Percentiles rank a stretch among this genome's conserved stretches.
These are phyloP conservation scores for Pandion haliaetus DNA, from an alignment of 2,113 vertebrate species.

Conservation along the genomic window DNA sequence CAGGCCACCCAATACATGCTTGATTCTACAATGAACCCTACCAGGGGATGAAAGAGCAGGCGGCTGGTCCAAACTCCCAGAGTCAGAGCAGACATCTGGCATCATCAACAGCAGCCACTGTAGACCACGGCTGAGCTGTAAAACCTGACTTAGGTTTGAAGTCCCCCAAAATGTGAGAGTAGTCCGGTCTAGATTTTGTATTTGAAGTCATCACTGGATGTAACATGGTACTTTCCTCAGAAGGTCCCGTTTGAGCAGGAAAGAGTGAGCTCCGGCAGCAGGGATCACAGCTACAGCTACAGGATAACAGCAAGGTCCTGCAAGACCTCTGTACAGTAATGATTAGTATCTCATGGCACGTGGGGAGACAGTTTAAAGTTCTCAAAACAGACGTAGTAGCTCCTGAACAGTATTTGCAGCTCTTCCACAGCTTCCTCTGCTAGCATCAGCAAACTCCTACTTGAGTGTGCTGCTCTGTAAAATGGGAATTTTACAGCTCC, in stretches of 20 bases:
- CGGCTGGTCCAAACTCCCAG: not conserved
- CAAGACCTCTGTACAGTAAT: not conserved
- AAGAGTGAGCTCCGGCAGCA: not conserved
- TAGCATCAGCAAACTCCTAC: conserved; percentile 35
- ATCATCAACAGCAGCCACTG: not conserved
- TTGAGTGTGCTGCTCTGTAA: conserved; percentile 43
- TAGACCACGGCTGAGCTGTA: not conserved
- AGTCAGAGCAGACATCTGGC: not conserved
- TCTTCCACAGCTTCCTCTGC: conserved; percentile 27
- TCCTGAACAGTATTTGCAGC: not conserved
- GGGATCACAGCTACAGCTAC: not conserved
- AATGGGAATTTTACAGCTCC: conserved; percentile 64
- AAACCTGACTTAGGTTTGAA: not conserved
- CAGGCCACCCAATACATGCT: not conserved
- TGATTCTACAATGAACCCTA: not conserved
- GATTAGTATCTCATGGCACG: not conserved
- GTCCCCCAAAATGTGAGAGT: not conserved
- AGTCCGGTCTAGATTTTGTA: not conserved
- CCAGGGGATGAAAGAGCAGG: not conserved
- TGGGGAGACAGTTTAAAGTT: not conserved
- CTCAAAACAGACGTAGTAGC: not conserved
- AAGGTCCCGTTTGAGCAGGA: not conserved
- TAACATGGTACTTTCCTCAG: fast-evolving
- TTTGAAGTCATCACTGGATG: not conserved
- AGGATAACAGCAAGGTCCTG: not conserved